phyloP scores from a whole-genome alignment of 2,888 invertebrate genomes.

The Tortricodes alternella region DNA sequence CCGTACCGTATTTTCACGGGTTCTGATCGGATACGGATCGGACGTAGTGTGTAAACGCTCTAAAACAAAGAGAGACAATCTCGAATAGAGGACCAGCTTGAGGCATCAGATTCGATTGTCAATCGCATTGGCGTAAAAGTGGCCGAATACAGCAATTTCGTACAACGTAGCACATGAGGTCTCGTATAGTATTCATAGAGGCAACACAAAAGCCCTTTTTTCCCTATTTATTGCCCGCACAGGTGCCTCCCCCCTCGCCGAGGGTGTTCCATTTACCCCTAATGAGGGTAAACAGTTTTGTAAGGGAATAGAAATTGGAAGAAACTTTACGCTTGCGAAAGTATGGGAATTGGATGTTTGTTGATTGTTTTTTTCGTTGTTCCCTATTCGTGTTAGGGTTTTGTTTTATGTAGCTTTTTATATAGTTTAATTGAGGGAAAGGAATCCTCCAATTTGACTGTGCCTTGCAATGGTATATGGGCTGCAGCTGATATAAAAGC shows the following conservation, averaged over 20 bases:
- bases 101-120: too few species aligned
- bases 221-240: slow-evolving; percentile 35
- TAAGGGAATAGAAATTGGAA: slow-evolving; percentile 26
- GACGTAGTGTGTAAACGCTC: too few species aligned
- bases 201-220: slow-evolving; percentile 31
- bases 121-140: not conserved
- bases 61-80: not conserved
- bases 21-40: too few species aligned
- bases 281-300: slow-evolving; percentile 31
- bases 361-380: slow-evolving; percentile 21
- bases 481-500: too few species aligned
- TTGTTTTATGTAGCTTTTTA: too few species aligned
- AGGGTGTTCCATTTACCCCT: slow-evolving; percentile 28
- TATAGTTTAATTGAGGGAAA: too few species aligned
- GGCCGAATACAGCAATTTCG: slow-evolving; percentile 10
- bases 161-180: slow-evolving; percentile 24
- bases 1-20: too few species aligned
- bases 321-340: slow-evolving; percentile 16
- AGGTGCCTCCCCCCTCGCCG: slow-evolving; percentile 15
- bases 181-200: slow-evolving; percentile 40
- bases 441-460: too few species aligned
- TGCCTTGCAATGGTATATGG: too few species aligned
- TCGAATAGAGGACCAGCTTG: not conserved
- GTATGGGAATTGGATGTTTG: slow-evolving; percentile 23
- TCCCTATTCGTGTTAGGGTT: too few species aligned